A percentile compares a stretch with the other conserved stretches of the same genome.
Evolutionary conservation across 1,140 invertebrate species (phyloP).

Genomic region (Cherax destructor): DNA sequence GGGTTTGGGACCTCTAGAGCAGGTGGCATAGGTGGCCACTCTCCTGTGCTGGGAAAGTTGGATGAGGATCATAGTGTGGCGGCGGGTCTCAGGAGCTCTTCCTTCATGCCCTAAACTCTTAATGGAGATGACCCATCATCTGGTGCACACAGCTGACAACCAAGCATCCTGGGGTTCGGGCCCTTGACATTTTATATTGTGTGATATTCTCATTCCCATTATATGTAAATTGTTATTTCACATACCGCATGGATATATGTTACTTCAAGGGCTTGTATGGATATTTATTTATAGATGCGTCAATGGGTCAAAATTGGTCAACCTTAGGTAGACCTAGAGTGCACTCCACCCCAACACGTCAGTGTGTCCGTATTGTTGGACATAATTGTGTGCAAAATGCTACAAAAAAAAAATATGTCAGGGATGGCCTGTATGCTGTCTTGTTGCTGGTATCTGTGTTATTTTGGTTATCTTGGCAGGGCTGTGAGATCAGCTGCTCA

Average conservation of each 20-base stretch:
- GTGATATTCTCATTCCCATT: conserved; percentile 61
- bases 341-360: conserved; percentile 13
- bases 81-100: not conserved
- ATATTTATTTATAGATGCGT: conserved; percentile 37
- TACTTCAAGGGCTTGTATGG: conserved; percentile 52
- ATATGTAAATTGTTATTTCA: conserved; percentile 62
- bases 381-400: conserved; percentile 40
- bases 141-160: not conserved
- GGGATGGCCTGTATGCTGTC: conserved; percentile 46
- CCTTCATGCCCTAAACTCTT: not conserved
- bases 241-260: conserved; percentile 59
- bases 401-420: conserved; percentile 45
- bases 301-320: conserved; percentile 31
- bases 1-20: not conserved
- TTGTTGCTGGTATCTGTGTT: conserved; percentile 57
- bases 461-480: conserved; percentile 15
- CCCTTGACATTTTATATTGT: conserved; percentile 43
- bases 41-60: not conserved
- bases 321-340: not conserved
- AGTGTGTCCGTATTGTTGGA: conserved; percentile 48
- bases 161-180: not conserved
- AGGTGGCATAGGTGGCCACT: not conserved
- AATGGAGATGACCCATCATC: not conserved
- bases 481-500: not conserved
- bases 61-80: not conserved